These are phyloP conservation scores for Luperina testacea DNA, from an alignment of 2,888 invertebrate genomes.

Conservation along the genomic window DNA sequence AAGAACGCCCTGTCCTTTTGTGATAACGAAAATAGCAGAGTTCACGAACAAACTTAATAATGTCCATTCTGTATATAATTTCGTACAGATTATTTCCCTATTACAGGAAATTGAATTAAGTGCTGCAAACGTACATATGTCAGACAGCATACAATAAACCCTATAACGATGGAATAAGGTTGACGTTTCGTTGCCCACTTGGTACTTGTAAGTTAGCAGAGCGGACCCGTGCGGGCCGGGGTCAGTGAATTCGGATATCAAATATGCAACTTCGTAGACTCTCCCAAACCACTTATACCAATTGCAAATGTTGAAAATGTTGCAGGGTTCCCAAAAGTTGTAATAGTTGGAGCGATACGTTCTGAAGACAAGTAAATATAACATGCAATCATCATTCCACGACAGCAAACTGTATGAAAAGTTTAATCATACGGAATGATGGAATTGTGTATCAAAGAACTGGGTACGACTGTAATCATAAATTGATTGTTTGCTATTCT, in stretches of 20 bases:
- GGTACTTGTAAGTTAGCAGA: slow-evolving; percentile 46
- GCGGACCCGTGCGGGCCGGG: slow-evolving; percentile 56
- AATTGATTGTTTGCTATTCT: slow-evolving; percentile 4
- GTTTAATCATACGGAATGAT: slow-evolving; percentile 30
- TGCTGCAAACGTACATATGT: slow-evolving; percentile 42
- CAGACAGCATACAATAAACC: slow-evolving; percentile 18
- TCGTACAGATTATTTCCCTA: slow-evolving; percentile 67
- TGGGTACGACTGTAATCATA: not conserved
- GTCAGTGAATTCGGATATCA: slow-evolving; percentile 73
- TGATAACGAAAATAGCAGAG: slow-evolving; percentile 36
- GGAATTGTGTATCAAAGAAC: slow-evolving; percentile 8
- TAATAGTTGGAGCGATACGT: slow-evolving; percentile 51
- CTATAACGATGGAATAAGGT: slow-evolving; percentile 49
- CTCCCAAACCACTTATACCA: slow-evolving; percentile 77
- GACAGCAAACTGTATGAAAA: slow-evolving; percentile 13
- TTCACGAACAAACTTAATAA: slow-evolving; percentile 54
- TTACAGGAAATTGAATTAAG: slow-evolving; percentile 70
- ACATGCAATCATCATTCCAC: slow-evolving; percentile 36
- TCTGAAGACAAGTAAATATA: slow-evolving; percentile 40
- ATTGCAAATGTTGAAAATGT: slow-evolving; percentile 76
- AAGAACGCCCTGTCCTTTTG: slow-evolving; percentile 11
- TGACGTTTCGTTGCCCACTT: slow-evolving; percentile 40
- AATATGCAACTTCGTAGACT: slow-evolving; percentile 78
- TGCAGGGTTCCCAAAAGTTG: slow-evolving; percentile 55
- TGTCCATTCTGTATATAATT: slow-evolving; percentile 64